Evolutionary conservation across 2,888 invertebrate species (phyloP).

Genomic region (Pseudolycoriella hygida): DNA sequence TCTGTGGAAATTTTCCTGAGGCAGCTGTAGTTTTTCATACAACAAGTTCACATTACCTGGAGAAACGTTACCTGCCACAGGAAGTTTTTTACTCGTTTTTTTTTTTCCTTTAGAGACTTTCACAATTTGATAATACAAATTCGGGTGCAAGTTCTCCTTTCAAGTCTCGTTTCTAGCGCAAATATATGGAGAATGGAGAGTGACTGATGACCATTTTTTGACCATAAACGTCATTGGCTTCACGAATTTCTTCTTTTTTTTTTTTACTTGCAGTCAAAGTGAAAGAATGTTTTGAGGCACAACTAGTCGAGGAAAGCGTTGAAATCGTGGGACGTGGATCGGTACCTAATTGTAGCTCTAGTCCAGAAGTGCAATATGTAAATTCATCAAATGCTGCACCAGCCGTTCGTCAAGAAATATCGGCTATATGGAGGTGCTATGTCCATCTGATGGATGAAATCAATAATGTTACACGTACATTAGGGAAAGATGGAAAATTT

Average conservation of each 20-base stretch:
- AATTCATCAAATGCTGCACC: conserved; percentile 17
- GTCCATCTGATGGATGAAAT: conserved; percentile 82
- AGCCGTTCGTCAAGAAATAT: conserved; percentile 31
- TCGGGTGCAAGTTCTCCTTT: too few relatives aligned
- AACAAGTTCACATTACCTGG: too few relatives aligned
- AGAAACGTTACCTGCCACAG: too few relatives aligned
- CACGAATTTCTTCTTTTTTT: background rate
- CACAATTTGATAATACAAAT: too few relatives aligned
- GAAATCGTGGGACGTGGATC: conserved; percentile 18
- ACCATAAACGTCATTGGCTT: too few relatives aligned
- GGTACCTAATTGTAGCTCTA: conserved; percentile 28
- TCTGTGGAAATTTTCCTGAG: too few relatives aligned
- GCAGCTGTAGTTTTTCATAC: too few relatives aligned
- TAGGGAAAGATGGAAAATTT: conserved; percentile 94
- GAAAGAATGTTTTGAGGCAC: conserved; percentile 65
- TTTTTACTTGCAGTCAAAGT: conserved; percentile 19
- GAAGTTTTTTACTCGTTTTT: too few relatives aligned
- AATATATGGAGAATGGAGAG: too few relatives aligned
- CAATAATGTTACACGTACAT: conserved; percentile 52
- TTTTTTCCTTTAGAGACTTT: too few relatives aligned
- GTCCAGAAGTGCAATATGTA: conserved; percentile 19
- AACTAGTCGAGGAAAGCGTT: conserved; percentile 40
- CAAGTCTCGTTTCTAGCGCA: too few relatives aligned
- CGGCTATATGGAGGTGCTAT: conserved; percentile 71
- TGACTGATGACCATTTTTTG: too few relatives aligned